Percentiles rank a stretch among this genome's conserved stretches.
Evolutionary conservation across 2,888 invertebrate species (phyloP).

Genomic region (Tipula lateralis): DNA sequence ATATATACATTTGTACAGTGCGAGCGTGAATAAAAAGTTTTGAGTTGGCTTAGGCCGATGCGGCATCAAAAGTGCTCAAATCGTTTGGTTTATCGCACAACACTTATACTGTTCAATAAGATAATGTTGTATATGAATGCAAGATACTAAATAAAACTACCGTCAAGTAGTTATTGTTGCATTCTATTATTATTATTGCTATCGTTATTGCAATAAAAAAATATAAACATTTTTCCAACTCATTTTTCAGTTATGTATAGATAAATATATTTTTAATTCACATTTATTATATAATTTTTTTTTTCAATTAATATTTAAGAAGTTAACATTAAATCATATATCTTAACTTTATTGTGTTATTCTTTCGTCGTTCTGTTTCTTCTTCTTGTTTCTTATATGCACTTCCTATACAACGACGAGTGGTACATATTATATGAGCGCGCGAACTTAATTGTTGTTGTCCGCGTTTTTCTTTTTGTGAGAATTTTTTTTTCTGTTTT

Average conservation of each 20-base stretch:
- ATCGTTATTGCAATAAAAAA: not conserved
- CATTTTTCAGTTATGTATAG: not conserved
- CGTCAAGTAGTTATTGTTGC: not conserved
- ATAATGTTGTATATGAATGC: too few relatives aligned
- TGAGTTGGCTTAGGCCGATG: not conserved
- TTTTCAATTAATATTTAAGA: not conserved
- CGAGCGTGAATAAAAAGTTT: not conserved
- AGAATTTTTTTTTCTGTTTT: too few relatives aligned
- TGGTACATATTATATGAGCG: too few relatives aligned
- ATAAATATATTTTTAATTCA: not conserved
- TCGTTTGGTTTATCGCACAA: not conserved
- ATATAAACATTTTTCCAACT: not conserved
- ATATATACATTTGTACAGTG: not conserved
- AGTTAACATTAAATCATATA: not conserved
- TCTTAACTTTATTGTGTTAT: not conserved
- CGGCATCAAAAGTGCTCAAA: not conserved
- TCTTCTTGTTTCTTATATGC: too few relatives aligned
- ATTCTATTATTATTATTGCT: not conserved
- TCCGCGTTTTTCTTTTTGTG: too few relatives aligned
- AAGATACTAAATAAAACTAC: not conserved
- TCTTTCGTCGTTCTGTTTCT: too few relatives aligned
- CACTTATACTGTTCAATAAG: not conserved
- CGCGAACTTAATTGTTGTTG: too few relatives aligned
- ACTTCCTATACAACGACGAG: too few relatives aligned
- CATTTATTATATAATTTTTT: not conserved